Base-by-base conservation (phyloP, 37 sponge, comb jelly and placozoan species). In the Aplysina aerophoba region DNA sequence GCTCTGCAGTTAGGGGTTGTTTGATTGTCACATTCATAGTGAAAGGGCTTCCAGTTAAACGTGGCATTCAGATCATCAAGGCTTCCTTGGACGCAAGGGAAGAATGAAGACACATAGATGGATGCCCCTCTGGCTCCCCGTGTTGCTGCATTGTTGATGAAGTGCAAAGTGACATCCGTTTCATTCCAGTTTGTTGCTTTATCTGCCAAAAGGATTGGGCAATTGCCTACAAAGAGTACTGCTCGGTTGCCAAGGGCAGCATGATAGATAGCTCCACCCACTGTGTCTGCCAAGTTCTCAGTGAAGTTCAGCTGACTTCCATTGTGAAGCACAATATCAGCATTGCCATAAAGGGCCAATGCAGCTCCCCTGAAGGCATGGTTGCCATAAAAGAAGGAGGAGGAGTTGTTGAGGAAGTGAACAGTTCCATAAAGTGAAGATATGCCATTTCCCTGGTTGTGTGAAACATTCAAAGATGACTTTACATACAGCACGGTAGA, bases 211-310 rank as follows among this genome's bases (percentile, higher is more conserved):
- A 62, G 56, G 21, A 93, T 59, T 50, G 89, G 87, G 44, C 93
- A 93, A 73, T 84, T 77, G 5, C 72, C 41, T 25, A 75, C 64
- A 12, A 59, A 81, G 11, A 16, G 24, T 5, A 87, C 15, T 2
- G 53, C 81, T 40, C 80, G 44, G 37, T 81, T 81, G 0, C 81
- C 69, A 38, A 87, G 73, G 35, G 62, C 55, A 25, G 55, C 57
- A 53, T 85, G 80, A 59, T 59, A 90, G 41, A 90, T 85, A 3
- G 85, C 94, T 77, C 91, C 94, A 1, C 90, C 94, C 30, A 41
- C 20, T 0, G 35, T 62, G 15, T 11, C 15, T 17, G 82, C 88
- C 53, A 0, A 54, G 56, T 93, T 93, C 55, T 83, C 58, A 16
- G n/a, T 15, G 61, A 93, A 90, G 0, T 53, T 12, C 59, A 93